Conservation (phyloP, 1,140 invertebrate species). For the Cydia fagiglandana region DNA sequence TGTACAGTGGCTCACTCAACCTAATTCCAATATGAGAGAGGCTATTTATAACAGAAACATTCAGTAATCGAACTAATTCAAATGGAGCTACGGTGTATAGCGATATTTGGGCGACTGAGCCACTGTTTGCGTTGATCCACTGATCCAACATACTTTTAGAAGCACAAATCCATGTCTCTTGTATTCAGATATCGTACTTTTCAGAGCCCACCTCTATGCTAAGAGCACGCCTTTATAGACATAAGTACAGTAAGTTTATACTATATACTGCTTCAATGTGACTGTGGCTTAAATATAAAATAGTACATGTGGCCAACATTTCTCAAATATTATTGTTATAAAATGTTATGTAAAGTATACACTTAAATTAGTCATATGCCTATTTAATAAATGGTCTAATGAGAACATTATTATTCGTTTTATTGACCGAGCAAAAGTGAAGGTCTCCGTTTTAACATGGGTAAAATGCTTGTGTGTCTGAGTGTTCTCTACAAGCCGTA, state of each 20-base stretch:
- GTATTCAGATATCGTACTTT: conserved; percentile 1
- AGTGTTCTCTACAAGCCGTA: no score
- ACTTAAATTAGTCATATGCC: conserved; percentile 28
- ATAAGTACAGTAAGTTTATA: conserved; percentile 12
- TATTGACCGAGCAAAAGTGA: background rate
- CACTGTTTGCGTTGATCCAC: no score
- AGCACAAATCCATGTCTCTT: background rate
- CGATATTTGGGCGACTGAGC: no score
- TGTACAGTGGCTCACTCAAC: no score
- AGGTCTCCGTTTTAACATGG: background rate
- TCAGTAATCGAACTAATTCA: no score
- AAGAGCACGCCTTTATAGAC: conserved; percentile 6
- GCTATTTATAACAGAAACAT: no score
- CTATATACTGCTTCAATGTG: background rate
- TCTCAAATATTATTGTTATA: conserved; percentile 20
- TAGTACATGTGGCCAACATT: conserved; percentile 17
- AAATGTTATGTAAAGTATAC: conserved; percentile 10
- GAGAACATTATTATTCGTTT: conserved; percentile 23
- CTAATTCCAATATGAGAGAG: no score
- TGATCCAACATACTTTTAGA: background rate
- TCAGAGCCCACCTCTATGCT: background rate
- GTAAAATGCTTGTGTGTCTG: no score
- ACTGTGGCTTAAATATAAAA: background rate
- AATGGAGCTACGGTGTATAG: no score
- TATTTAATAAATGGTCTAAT: conserved; percentile 31